These are phyloP conservation scores for Gulo gulo DNA, from an alignment of 2,113 vertebrate species.

Conservation along the genomic window DNA sequence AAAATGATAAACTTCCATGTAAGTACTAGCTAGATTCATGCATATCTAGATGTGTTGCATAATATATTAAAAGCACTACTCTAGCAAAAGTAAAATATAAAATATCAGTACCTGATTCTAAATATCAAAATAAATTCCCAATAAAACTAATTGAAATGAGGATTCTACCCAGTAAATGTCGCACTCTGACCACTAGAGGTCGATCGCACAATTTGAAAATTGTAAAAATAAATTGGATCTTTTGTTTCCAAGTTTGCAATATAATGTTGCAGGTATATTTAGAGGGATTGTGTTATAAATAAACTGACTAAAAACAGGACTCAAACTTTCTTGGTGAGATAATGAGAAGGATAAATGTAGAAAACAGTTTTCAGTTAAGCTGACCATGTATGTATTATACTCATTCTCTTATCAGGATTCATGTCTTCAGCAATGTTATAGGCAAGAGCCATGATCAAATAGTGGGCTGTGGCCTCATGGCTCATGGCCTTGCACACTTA, in stretches of 20 bases:
- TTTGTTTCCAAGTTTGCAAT: background rate
- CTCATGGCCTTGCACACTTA: background rate
- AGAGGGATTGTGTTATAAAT: background rate
- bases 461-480: background rate
- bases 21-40: background rate
- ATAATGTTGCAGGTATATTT: background rate
- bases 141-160: background rate
- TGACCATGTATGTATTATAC: background rate
- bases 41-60: background rate
- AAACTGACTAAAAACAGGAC: background rate
- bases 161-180: background rate
- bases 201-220: conserved; percentile 20
- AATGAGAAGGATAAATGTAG: background rate
- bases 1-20: background rate
- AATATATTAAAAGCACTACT: background rate
- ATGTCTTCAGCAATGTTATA: background rate
- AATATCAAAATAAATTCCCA: background rate
- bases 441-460: background rate
- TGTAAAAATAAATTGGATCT: background rate
- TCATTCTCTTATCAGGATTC: background rate
- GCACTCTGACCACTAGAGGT: conserved; percentile 43
- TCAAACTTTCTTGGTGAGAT: background rate
- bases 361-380: background rate
- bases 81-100: background rate
- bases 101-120: background rate